A percentile compares a stretch with the other conserved stretches of the same genome.
Evolutionary conservation across 1,140 invertebrate species (phyloP).

Genomic region (Calliphora vicina): DNA sequence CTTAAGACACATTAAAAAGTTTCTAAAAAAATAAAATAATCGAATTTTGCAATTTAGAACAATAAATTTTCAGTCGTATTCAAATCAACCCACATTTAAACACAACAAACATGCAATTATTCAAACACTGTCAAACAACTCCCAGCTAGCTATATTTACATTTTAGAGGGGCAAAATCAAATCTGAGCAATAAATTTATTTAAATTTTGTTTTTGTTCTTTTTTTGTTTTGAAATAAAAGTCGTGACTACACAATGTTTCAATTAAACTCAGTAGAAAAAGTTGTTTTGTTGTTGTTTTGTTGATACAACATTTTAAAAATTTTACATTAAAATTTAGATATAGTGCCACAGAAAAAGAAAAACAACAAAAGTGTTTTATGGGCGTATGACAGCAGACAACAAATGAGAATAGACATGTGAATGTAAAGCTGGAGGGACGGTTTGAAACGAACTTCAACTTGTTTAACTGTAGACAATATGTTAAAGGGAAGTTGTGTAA

Average conservation of each 20-base stretch:
- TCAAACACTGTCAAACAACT: background rate
- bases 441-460: no score
- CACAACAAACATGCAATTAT: background rate
- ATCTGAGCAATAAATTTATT: background rate
- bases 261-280: background rate
- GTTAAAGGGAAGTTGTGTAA: no score
- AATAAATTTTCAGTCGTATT: background rate
- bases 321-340: background rate
- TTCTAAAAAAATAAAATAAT: background rate
- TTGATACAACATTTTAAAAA: background rate
- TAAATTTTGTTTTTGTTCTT: background rate
- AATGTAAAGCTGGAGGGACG: no score
- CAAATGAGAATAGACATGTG: no score
- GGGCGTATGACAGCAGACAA: no score
- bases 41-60: background rate
- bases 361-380: no score
- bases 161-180: background rate
- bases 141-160: no score
- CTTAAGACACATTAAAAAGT: no score
- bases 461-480: no score
- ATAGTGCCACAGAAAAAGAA: no score
- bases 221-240: background rate
- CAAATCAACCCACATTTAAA: background rate
- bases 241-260: background rate
- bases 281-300: background rate